A percentile compares a stretch with the other conserved stretches of the same genome.
phyloP scores from a whole-genome alignment of 1,140 invertebrate species.

The Hylaeus volcanicus region DNA sequence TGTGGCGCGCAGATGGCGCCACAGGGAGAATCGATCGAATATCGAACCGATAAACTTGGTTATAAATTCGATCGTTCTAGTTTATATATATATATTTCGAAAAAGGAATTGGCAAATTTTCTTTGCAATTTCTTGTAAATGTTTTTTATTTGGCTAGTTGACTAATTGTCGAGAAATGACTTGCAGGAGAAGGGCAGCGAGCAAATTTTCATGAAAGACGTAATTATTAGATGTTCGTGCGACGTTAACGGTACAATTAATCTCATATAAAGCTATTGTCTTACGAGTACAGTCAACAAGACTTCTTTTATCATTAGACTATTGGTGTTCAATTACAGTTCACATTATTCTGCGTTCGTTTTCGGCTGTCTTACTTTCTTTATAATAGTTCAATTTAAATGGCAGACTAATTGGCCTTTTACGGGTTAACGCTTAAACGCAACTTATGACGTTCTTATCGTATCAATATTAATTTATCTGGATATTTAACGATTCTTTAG shows the following conservation, averaged over 20 bases:
- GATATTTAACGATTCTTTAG: neutral
- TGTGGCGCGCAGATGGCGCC: no score
- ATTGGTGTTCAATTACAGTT: constrained; percentile 81
- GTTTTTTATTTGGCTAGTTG: neutral
- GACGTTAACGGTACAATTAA: constrained; percentile 19
- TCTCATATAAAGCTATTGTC: constrained; percentile 21
- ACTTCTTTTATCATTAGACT: constrained; percentile 59
- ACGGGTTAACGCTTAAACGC: neutral
- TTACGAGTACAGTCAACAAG: constrained; percentile 28
- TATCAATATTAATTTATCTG: neutral
- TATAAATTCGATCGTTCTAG: no score
- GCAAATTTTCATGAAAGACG: neutral
- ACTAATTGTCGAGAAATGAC: neutral
- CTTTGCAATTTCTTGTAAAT: neutral
- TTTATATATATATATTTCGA: no score
- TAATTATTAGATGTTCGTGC: constrained; percentile 13
- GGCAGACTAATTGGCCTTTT: constrained; percentile 12
- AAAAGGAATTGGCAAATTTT: no score
- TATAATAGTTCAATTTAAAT: neutral
- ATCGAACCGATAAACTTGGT: no score
- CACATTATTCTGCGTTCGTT: constrained; percentile 47
- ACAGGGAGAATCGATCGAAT: no score
- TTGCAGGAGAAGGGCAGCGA: neutral
- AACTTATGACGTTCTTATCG: neutral
- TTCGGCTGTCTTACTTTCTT: neutral